Evolutionary conservation across 2,113 vertebrate genomes (phyloP), one percentile per base, ranked within the genome.

Genomic region (Neopipo cinnamomea): DNA sequence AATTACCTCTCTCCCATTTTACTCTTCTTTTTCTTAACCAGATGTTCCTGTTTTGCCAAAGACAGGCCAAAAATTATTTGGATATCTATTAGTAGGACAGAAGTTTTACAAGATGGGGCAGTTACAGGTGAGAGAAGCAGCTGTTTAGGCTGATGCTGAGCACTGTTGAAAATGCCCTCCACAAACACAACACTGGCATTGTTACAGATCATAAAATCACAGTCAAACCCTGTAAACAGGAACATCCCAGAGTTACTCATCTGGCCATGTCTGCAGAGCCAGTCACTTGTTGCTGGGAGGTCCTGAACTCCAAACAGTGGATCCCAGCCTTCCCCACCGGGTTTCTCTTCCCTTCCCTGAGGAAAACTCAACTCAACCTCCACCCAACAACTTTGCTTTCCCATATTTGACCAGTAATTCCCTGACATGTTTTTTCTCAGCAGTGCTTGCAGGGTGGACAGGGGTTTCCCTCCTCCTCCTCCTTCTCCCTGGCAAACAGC

Each of bases 401-500:
- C 47, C 42, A 1, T 17, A 92, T 89, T 15, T 4, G 44, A 7
- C 72, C 11, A 2, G 20, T 6, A 17, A 35, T 12, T 46, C 30
- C 62, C 50, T 42, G 78, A 14, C 49, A 31, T 37, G 33, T 4
- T 80, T 72, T 89, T 44, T 28, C 73, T 47, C 28, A 0, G 49
- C 7, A 0, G 46, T 1, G 0, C 18, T 92, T 55, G 52, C 37
- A 13, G 85, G 66, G 83, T 11, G 30, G 65, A 76, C 44, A 30
- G 72, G 89, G 73, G 50, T 93, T 65, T 89, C 79, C 85, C 76
- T 92, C 76, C 93, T 90, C 84, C 82, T 53, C 42, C 93, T 88
- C 84, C 82, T 52, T 46, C 73, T 95, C 85, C 42, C 61, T 94
- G 95, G 92, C 92, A 72, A 62, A 23, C 24, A 55, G 59, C 93